Evolutionary conservation across 1,140 invertebrate species (phyloP), one percentile per base, ranked within the genome.

Genomic region (Tetragnatha versicolor): DNA sequence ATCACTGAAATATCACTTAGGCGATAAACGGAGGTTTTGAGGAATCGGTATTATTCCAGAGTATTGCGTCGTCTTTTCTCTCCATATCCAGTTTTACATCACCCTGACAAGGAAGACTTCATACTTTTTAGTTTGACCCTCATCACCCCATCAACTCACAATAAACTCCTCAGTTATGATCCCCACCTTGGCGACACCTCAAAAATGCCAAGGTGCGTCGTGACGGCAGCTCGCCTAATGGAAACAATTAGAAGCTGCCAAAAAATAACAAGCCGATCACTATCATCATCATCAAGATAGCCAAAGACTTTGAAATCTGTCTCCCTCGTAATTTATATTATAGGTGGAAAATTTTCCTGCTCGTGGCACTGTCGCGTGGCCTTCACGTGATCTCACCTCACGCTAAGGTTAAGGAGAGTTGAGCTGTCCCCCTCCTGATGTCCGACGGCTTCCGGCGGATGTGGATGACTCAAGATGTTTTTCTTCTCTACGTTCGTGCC

Each of bases 381-480:
- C 72, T 75, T 75, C 72, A 63, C 58, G 55, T 63, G 72, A 63
- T 63, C 27, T 49, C 2, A 12, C 7, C 58, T 61, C 72, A 75
- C 72, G 72, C 72, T 10, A 75, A n/a, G 10, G 42, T 22, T 25
- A 53, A 42, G 29, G 68, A 35, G 49, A 45, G 39, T 14, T 68
- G 20, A n/a, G 20, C 14, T 31, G 27, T 33, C 31, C 35, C 35
- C 37, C 4, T 51, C 31, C 17, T n/a, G 68, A 3, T 14, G 3
- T n/a, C 14, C 39, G 35, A 17, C 33, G 22, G 39, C 63, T 75
- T 75, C 72, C 72, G 72, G 9, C 72, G 72, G 72, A 75, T 75
- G 58, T 63, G 39, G 58, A 75, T 75, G 72, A 75, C 72, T 75
- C 72, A 75, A 75, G 72, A 75, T 42, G 63, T 63, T 75, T 75